These are phyloP conservation scores for Beris chalybata DNA, from an alignment of 2,888 invertebrate species.

Conservation along the genomic window DNA sequence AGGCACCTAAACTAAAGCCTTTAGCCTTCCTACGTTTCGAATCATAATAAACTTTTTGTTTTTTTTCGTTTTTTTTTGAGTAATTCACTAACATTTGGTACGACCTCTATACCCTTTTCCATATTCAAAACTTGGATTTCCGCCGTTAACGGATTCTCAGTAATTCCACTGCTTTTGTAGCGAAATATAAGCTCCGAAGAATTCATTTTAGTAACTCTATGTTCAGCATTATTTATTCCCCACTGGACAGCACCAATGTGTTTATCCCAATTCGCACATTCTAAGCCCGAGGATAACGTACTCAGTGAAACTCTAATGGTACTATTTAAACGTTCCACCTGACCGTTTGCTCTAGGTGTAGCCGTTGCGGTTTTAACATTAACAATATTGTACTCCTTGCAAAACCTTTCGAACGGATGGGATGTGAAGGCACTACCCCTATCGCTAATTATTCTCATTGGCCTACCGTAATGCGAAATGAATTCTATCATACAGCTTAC, in stretches of 20 bases:
- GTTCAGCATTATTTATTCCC: constrained; percentile 38
- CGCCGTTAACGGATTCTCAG: constrained; percentile 1
- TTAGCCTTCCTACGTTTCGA: too few species aligned
- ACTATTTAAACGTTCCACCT: constrained; percentile 1
- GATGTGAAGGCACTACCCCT: constrained; percentile 40
- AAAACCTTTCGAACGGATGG: constrained; percentile 34
- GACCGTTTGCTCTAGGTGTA: constrained; percentile 35
- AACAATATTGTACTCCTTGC: constrained; percentile 33
- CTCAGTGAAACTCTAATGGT: constrained; percentile 37
- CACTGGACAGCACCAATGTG: constrained; percentile 38
- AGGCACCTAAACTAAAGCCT: too few species aligned
- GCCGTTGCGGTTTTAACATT: constrained; percentile 40
- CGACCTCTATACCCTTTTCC: background rate
- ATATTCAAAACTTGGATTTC: background rate
- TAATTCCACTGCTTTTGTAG: background rate
- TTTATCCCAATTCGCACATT: constrained; percentile 40
- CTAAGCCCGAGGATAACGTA: constrained; percentile 32
- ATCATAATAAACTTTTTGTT: too few species aligned
- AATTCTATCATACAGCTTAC: constrained; percentile 26
- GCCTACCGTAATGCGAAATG: constrained; percentile 40
- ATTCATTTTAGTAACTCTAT: constrained; percentile 38
- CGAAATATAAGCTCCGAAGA: background rate
- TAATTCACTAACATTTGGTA: too few species aligned
- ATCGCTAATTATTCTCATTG: constrained; percentile 40
- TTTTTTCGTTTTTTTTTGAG: too few species aligned